These are phyloP conservation scores for Heliconius eleuchia DNA, from an alignment of 1,140 invertebrate species.

Conservation along the genomic window DNA sequence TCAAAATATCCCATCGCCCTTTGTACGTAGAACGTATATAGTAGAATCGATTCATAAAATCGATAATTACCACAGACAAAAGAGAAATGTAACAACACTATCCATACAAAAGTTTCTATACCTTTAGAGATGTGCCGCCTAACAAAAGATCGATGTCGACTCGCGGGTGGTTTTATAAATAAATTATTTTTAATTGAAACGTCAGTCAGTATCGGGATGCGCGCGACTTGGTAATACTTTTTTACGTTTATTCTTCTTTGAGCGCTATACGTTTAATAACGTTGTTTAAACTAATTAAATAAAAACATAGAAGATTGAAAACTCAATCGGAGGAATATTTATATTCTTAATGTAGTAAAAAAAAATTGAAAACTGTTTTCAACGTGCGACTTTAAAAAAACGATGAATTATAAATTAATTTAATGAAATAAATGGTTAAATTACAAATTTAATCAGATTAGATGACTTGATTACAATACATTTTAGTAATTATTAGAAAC, in stretches of 20 bases:
- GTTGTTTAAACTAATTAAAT: conserved; percentile 18
- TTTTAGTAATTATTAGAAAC: too few species aligned
- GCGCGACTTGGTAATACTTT: conserved; percentile 28
- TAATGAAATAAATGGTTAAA: too few species aligned
- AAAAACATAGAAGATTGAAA: conserved; percentile 1
- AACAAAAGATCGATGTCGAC: conserved; percentile 57
- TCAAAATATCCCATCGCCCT: conserved; percentile 46
- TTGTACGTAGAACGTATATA: conserved; percentile 17
- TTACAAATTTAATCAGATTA: too few species aligned
- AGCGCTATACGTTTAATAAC: conserved; percentile 16
- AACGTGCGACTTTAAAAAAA: too few species aligned
- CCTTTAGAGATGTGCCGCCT: conserved; percentile 52
- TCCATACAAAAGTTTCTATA: conserved; percentile 39
- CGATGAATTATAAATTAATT: too few species aligned
- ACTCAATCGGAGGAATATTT: too few species aligned
- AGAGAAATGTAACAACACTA: conserved; percentile 53
- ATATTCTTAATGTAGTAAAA: too few species aligned
- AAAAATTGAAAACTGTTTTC: too few species aligned
- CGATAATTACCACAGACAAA: conserved; percentile 58
- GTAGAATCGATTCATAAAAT: conserved; percentile 42
- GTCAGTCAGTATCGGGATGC: conserved; percentile 50
- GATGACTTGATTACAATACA: too few species aligned
- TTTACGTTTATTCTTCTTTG: conserved; percentile 34
- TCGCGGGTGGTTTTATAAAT: conserved; percentile 56
- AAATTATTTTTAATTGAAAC: conserved; percentile 63